Percentiles rank a stretch among this genome's conserved stretches.
These are phyloP conservation scores for Nilaparvata lugens DNA, from an alignment of 1,140 invertebrate species.

Conservation along the genomic window DNA sequence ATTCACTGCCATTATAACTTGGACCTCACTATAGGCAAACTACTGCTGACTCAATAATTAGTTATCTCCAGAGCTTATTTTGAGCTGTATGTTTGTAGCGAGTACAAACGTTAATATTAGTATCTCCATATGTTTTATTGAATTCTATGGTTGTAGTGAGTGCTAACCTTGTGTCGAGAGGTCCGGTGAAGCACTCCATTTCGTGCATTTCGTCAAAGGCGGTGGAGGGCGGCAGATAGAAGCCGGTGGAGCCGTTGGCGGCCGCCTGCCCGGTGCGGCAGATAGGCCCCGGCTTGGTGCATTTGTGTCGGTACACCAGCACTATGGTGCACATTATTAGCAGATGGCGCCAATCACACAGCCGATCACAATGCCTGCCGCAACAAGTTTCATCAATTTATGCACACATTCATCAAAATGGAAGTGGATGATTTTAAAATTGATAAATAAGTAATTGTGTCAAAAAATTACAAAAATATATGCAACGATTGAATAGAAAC, in stretches of 20 bases:
- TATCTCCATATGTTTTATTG: too few species aligned
- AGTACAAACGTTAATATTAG: too few species aligned
- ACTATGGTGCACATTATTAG: slow-evolving; percentile 33
- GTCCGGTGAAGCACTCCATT: slow-evolving; percentile 33
- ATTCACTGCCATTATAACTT: too few species aligned
- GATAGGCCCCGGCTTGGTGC: slow-evolving; percentile 30
- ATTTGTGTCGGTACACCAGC: slow-evolving; percentile 32
- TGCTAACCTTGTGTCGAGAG: slow-evolving; percentile 39
- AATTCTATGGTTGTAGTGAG: too few species aligned
- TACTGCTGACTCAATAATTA: too few species aligned
- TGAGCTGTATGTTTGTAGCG: too few species aligned
- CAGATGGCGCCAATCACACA: slow-evolving; percentile 31
- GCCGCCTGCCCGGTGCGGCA: slow-evolving; percentile 18
- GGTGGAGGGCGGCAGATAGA: background rate
- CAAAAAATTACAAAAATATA: too few species aligned
- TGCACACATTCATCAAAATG: background rate
- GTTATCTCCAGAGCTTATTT: too few species aligned
- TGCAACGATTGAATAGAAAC: too few species aligned
- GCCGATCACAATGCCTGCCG: slow-evolving; percentile 35
- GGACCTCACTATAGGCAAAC: too few species aligned
- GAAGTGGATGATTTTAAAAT: too few species aligned
- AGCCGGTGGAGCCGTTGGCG: slow-evolving; percentile 16
- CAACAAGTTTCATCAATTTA: slow-evolving; percentile 3
- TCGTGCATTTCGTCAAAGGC: slow-evolving; percentile 29
- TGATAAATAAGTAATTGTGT: too few species aligned